Evolutionary conservation across 2,113 vertebrate species (phyloP).

Genomic region (Eublepharis macularius): DNA sequence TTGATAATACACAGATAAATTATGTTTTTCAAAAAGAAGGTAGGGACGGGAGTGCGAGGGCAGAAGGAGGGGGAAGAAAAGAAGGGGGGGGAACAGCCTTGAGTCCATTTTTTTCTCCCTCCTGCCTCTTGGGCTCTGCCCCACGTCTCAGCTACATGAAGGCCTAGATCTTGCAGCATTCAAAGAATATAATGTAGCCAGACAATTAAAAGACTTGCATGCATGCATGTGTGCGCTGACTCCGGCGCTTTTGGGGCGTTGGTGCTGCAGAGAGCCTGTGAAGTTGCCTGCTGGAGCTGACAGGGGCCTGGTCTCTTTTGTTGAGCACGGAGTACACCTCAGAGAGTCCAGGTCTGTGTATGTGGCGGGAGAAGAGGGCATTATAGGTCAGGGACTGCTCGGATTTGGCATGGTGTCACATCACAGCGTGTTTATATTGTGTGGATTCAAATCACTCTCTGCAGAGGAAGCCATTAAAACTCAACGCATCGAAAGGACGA

Average conservation of each 20-base stretch:
- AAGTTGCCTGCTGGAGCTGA: constrained; percentile 29
- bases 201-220: not conserved
- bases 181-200: rapidly evolving
- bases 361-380: not conserved
- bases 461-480: not conserved
- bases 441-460: not conserved
- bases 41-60: constrained; percentile 75
- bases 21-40: constrained; percentile 95
- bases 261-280: constrained; percentile 14
- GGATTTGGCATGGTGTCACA: not conserved
- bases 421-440: not conserved
- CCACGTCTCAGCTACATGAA: not conserved
- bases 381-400: not conserved
- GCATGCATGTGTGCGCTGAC: not conserved
- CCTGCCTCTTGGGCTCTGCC: constrained; percentile 36
- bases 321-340: not conserved
- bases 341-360: constrained; percentile 6
- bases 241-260: not conserved
- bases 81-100: constrained; percentile 58
- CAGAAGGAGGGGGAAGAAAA: constrained; percentile 41
- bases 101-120: constrained; percentile 65
- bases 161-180: not conserved
- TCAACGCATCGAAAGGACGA: not conserved
- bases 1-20: constrained; percentile 99
- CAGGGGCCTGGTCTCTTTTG: constrained; percentile 36